Base-by-base conservation (phyloP, 2,113 vertebrate genomes). In the Apeltes quadracus region DNA sequence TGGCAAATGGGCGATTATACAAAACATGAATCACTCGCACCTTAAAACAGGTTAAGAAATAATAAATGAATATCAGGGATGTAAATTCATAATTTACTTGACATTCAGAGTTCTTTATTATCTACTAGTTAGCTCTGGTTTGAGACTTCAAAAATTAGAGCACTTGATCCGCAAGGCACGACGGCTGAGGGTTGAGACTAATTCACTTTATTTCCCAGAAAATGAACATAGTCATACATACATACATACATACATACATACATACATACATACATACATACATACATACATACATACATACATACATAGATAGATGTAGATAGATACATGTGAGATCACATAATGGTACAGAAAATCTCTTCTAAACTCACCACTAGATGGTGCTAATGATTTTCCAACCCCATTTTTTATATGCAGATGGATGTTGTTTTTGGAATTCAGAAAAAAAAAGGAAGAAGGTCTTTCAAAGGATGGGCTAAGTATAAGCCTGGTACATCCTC, bases 341-440 rank as follows among this genome's bases (percentile, higher is more conserved):
- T 9, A 54, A 20, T 44, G 25, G 10, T 15, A 83, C 27, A 76
- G 11, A 64, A 36, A 83, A 55, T 81, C 61, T 69, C 53, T 34
- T 73, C 27, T 56, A 14, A 57, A 53, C 54, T 69, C 1, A 67
- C 86, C 89, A 91, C 87, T 86, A 91, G 90, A 88, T 91, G 89
- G 89, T 82, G 82, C 55, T 87, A 82, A 91, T 89, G 87, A 81
- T 72, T 85, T 76, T 81, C 32, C 67, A 72, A 72, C 85, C 9
- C 67, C n/a, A 3, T 27, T 65, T 12, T 12, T 5, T 55, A 7
- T 34, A n/a, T 32, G 61, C 29, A 54, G 54, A 51, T 54, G 46
- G 10, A 36, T 61, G 41, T 25, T 61, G 53, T 36, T 14, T 78
- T 56, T 72, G 15, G 11, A 57, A 72, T 22, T 46, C 34, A 2